Base-by-base conservation (phyloP, 53 echinoderm and acorn worm genomes). In the Henricia sp. region DNA sequence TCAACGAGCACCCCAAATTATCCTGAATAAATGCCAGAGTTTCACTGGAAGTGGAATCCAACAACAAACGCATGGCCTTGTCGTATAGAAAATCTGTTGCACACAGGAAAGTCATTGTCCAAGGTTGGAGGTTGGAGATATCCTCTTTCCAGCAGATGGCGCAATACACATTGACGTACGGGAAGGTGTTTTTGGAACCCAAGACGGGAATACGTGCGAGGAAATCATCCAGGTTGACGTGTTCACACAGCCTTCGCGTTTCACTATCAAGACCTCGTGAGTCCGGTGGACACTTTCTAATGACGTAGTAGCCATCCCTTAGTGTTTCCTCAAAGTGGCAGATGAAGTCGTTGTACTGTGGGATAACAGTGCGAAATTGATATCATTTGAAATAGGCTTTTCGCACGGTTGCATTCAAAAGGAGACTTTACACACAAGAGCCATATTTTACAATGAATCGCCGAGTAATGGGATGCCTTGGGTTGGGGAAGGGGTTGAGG, bases 131-230 rank as follows among this genome's bases (percentile, higher is more conserved):
- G 39, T 71, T 58, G 0, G 8, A 4, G 10, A 55, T 6, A 6
- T 53, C 46, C 44, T 70, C 71, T 6, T 59, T 58, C 33, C 59
- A 53, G 23, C 72, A 84, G 33, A 58, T 41, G 59, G 85, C 85
- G 59, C 85, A 84, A 13, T 70, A 72, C 4, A 84, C 85, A 37
- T 84, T 84, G 42, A 32, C 42, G 57, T 84, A 84, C 9, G 71
- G 85, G 13, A 55, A 39, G 56, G 32, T 20, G 2, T 54, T 32
- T 35, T 50, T 62, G 34, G 34, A 34, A 24, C 80, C 80, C 29
- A 14, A 34, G 58, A 80, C 80, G 5, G 46, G 80, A 29, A 80
- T 62, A 11, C 28, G 10, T 12, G 80, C 13, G 30, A 80, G 29
- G 34, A 80, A 64, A 28, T 80, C 65, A 34, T 34, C 46, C 12